Evolutionary conservation across 2,888 invertebrate species (phyloP).

Genomic region (Dioctria rufipes): DNA sequence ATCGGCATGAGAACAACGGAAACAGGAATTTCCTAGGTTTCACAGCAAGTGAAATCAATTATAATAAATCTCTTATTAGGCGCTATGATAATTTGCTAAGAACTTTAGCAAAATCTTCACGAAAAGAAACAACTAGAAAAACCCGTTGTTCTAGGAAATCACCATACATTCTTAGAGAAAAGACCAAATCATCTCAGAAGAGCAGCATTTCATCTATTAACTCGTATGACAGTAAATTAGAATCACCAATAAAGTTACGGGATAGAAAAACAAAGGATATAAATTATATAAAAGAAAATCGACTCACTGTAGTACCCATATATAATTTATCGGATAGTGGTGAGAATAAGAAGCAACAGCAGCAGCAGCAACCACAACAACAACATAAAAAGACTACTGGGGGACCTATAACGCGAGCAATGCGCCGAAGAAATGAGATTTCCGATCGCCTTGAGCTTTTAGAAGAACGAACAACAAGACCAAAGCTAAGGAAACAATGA

Average conservation of each 20-base stretch:
- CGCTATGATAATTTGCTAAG: slow-evolving; percentile 7
- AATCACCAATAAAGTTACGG: slow-evolving; percentile 1
- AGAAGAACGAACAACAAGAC: slow-evolving; percentile 18
- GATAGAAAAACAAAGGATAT: slow-evolving; percentile 16
- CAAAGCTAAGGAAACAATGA: slow-evolving; percentile 45
- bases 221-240: slow-evolving; percentile 26
- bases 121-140: background rate
- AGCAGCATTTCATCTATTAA: slow-evolving; percentile 24
- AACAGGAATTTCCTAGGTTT: slow-evolving; percentile 36
- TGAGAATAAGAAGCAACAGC: background rate
- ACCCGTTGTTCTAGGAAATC: background rate
- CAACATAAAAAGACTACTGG: slow-evolving; percentile 11
- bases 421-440: slow-evolving; percentile 56
- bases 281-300: slow-evolving; percentile 19
- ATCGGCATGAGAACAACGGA: background rate
- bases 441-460: slow-evolving; percentile 57
- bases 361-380: background rate
- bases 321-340: background rate
- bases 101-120: background rate
- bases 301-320: background rate
- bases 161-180: slow-evolving; percentile 22
- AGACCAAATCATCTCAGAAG: slow-evolving; percentile 23
- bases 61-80: slow-evolving; percentile 12
- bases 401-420: slow-evolving; percentile 55
- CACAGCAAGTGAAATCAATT: slow-evolving; percentile 32